These are phyloP conservation scores for Hydraecia micacea DNA, from an alignment of 2,888 invertebrate genomes.

Conservation along the genomic window DNA sequence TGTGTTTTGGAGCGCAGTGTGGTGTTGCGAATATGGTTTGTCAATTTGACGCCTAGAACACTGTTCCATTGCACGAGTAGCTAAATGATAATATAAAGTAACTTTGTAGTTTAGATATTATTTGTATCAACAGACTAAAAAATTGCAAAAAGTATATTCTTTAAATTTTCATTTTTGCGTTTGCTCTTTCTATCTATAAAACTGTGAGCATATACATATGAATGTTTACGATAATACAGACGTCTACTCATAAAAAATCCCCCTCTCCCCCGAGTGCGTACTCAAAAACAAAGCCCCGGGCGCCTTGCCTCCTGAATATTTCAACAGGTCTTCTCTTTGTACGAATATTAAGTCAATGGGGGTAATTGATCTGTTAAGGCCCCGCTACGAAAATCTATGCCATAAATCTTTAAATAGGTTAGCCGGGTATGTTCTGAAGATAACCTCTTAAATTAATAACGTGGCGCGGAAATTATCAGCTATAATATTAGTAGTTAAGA, in stretches of 20 bases:
- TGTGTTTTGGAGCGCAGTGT: neutral
- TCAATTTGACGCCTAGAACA: neutral
- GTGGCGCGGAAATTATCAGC: constrained; percentile 35
- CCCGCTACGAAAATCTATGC: constrained; percentile 76
- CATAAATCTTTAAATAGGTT: constrained; percentile 79
- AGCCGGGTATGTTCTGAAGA: constrained; percentile 65
- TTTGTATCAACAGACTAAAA: neutral
- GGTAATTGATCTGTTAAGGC: constrained; percentile 89
- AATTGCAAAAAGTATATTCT: constrained; percentile 53
- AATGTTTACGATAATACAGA: constrained; percentile 86
- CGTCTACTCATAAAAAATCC: constrained; percentile 85
- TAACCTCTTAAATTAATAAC: constrained; percentile 62
- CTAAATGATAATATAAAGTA: neutral
- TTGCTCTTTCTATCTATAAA: constrained; percentile 26
- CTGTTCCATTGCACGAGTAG: neutral
- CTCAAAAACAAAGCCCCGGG: constrained; percentile 88
- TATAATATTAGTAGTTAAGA: neutral
- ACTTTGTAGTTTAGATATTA: neutral
- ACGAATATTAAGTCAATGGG: constrained; percentile 89
- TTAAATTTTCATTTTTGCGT: constrained; percentile 67
- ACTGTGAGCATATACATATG: constrained; percentile 72
- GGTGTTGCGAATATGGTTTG: neutral
- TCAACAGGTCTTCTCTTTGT: constrained; percentile 88
- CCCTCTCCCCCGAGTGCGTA: constrained; percentile 81
- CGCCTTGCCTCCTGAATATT: constrained; percentile 86